phyloP scores from a whole-genome alignment of 2,797 vertebrate genomes.

The Acipenser transmontanus region DNA sequence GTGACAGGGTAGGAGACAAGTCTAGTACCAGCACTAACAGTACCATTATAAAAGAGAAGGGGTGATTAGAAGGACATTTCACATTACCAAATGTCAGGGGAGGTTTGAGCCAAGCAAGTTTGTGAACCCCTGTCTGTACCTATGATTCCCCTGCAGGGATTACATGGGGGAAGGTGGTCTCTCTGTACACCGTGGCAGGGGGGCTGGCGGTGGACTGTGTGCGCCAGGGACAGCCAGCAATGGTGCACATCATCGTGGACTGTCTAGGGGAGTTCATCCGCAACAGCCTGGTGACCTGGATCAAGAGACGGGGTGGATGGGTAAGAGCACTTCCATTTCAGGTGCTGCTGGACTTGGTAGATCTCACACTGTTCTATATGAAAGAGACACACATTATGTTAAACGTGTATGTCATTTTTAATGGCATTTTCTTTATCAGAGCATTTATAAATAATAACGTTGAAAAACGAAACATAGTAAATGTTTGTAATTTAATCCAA shows the following conservation, averaged over 20 bases:
- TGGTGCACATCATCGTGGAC: slow-evolving; percentile 90
- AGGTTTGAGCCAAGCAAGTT: too few relatives aligned
- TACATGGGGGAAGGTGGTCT: slow-evolving; percentile 95
- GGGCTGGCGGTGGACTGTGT: slow-evolving; percentile 90
- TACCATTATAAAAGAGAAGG: too few relatives aligned
- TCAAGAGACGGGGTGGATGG: slow-evolving; percentile 88
- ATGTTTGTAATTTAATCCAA: too few relatives aligned
- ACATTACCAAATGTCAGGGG: too few relatives aligned
- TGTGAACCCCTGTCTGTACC: too few relatives aligned
- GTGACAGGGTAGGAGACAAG: too few relatives aligned
- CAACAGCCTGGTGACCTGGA: slow-evolving; percentile 82
- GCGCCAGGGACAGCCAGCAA: slow-evolving; percentile 79
- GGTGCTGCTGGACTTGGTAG: too few relatives aligned
- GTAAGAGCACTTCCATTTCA: slow-evolving; percentile 57
- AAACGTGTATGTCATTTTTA: neutral
- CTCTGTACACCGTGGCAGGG: slow-evolving; percentile 85
- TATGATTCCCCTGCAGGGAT: slow-evolving; percentile 58
- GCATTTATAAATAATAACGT: too few relatives aligned
- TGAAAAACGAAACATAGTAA: too few relatives aligned
- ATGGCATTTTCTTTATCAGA: too few relatives aligned
- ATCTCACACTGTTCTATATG: neutral
- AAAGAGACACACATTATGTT: neutral
- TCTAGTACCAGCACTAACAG: too few relatives aligned
- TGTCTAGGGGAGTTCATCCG: slow-evolving; percentile 92
- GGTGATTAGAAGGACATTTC: too few relatives aligned